Evolutionary conservation across 2,113 vertebrate genomes (phyloP), one percentile per base, ranked within the genome.

Genomic region (Pygathrix nemaeus): DNA sequence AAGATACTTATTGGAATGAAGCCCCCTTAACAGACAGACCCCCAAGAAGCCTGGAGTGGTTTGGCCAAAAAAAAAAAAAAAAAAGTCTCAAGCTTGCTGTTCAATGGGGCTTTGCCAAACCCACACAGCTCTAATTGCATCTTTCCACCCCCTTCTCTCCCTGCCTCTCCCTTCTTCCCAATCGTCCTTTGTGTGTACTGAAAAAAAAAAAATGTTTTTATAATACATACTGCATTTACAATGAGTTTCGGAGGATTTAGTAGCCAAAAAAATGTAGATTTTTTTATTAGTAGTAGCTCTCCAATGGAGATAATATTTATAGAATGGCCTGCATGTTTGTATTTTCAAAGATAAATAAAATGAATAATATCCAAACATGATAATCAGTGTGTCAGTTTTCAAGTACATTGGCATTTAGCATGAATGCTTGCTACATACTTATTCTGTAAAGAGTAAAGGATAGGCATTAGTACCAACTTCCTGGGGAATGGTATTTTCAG

Each of bases 311-410:
- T 98, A 98, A 98, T 98, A 98, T 99, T 99, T 99, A 98, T 97
- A 98, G 96, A 98, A 97, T 75, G 43, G 55, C 68, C 96, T 94
- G 89, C 82, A 84, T 99, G 98, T 98, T 98, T 99, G 98, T 96
- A 89, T 97, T 98, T 96, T 94, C 92, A 96, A 98, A 98, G 98
- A 98, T 98, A 98, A 98, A 98, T 98, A 99, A 98, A 98, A 98
- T 96, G 97, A 98, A 97, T 97, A 98, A 98, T 98, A 98, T 97
- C 97, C 86, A 99, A 99, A 99, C 98, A 98, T 97, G 98, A 98
- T 99, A 98, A 98, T 98, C 98, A 98, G 98, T 98, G 98, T 98
- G 98, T 98, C 98, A 98, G 93, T 98, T 99, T 97, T 95, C 98
- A 98, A 98, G 96, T 98, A 98, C 97, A 92, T 94, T 97, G 98